Evolutionary conservation across 2,113 vertebrate species (phyloP).

Genomic region (Cinclus mexicanus): DNA sequence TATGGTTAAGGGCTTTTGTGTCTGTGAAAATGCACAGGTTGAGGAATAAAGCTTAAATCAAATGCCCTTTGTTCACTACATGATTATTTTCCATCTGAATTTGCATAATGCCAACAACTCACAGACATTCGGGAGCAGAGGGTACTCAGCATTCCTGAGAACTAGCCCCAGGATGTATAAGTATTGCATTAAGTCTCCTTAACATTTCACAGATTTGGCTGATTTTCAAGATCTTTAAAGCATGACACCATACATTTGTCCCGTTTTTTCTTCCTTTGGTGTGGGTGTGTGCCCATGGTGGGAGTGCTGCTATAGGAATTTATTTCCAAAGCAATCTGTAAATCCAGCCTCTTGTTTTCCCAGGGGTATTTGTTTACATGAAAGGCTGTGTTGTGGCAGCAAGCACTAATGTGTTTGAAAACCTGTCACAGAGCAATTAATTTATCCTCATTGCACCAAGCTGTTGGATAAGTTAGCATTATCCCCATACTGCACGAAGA

Average conservation of each 20-base stretch:
- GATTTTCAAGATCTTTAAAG: slow-evolving; percentile 35
- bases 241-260: background rate
- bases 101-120: background rate
- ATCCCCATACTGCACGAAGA: background rate
- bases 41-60: background rate
- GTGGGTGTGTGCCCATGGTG: background rate
- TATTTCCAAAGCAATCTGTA: background rate
- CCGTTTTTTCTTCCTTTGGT: background rate
- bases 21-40: background rate
- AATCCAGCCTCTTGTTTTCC: slow-evolving; percentile 18
- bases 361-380: slow-evolving; percentile 29
- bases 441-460: background rate
- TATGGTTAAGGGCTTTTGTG: background rate
- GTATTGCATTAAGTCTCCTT: slow-evolving; percentile 19
- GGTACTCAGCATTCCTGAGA: slow-evolving; percentile 9
- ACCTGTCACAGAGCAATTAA: slow-evolving; percentile 12
- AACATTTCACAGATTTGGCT: slow-evolving; percentile 37
- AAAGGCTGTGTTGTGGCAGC: slow-evolving; percentile 7
- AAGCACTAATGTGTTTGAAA: slow-evolving; percentile 21
- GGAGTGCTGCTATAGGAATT: slow-evolving; percentile 5
- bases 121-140: background rate
- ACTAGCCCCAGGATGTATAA: slow-evolving; percentile 3
- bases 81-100: background rate
- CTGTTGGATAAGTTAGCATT: background rate
- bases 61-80: background rate